phyloP scores from a whole-genome alignment of 2,113 vertebrate species.

The Ailurus styani region DNA sequence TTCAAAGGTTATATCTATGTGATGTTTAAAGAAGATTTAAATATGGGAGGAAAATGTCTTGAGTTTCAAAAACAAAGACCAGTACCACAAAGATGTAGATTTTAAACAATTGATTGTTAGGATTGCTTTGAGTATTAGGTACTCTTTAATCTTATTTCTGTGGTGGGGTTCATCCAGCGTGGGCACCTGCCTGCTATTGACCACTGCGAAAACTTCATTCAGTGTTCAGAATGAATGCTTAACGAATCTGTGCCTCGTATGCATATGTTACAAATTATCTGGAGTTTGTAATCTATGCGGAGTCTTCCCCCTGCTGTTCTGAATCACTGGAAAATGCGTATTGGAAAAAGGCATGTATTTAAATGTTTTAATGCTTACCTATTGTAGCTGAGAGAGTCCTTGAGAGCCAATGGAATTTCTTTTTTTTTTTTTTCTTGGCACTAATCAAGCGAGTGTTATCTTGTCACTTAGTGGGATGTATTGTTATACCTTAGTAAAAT shows the following conservation, averaged over 20 bases:
- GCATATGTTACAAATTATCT: background rate
- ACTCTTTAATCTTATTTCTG: background rate
- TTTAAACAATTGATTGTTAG: background rate
- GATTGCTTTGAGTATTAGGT: background rate
- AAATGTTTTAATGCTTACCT: constrained; percentile 19
- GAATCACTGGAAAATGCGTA: background rate
- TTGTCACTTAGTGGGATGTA: background rate
- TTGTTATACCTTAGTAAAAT: constrained; percentile 2
- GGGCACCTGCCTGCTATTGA: background rate
- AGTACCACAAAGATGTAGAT: background rate
- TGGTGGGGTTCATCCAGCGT: background rate
- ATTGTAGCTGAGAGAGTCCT: constrained; percentile 1
- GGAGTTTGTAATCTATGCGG: background rate
- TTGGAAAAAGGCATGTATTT: constrained; percentile 13
- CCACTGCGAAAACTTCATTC: background rate
- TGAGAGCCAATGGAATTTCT: background rate
- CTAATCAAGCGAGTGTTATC: background rate
- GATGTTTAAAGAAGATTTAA: background rate
- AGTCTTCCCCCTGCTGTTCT: background rate
- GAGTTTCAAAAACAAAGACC: constrained; percentile 2
- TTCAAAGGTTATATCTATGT: background rate
- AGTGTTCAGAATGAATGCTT: background rate
- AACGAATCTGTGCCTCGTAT: background rate
- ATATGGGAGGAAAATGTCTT: background rate
- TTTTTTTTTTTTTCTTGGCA: background rate